Evolutionary conservation across 2,888 invertebrate species (phyloP).

Genomic region (Zootermopsis nevadensis): DNA sequence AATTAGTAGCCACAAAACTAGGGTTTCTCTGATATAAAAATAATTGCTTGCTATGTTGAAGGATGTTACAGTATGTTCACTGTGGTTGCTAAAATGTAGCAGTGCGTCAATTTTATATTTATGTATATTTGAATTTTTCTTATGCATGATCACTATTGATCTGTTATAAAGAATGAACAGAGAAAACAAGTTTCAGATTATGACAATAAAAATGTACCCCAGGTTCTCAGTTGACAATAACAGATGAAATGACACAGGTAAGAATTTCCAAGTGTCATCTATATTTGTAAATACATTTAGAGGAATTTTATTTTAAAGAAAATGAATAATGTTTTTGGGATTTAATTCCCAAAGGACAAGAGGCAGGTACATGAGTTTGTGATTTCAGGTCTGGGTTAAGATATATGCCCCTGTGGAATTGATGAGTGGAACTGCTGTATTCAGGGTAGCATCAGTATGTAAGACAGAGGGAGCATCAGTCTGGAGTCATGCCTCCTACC

Average conservation of each 20-base stretch:
- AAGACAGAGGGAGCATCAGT: constrained; percentile 3
- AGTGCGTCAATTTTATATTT: neutral
- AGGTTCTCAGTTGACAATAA: neutral
- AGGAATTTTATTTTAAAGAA: neutral
- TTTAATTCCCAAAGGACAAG: neutral
- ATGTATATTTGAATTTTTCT: neutral
- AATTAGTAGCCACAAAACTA: too few relatives aligned
- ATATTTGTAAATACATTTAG: neutral
- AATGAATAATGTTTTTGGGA: neutral
- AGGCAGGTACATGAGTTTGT: too few relatives aligned
- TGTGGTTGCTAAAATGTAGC: neutral
- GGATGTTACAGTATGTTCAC: neutral
- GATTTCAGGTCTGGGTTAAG: too few relatives aligned
- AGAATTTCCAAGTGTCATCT: neutral
- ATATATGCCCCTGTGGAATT: neutral
- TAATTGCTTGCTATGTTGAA: neutral
- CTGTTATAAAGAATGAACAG: neutral
- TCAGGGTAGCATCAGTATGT: neutral
- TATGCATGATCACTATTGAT: neutral
- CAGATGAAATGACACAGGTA: neutral
- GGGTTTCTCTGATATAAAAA: too few relatives aligned
- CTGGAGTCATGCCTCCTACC: too few relatives aligned
- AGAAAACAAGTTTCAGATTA: neutral
- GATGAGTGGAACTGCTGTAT: neutral
- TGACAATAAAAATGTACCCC: neutral